Evolutionary conservation across 2,797 vertebrate genomes (phyloP), one percentile per base, ranked within the genome.

Genomic region (Lepus townsendii): DNA sequence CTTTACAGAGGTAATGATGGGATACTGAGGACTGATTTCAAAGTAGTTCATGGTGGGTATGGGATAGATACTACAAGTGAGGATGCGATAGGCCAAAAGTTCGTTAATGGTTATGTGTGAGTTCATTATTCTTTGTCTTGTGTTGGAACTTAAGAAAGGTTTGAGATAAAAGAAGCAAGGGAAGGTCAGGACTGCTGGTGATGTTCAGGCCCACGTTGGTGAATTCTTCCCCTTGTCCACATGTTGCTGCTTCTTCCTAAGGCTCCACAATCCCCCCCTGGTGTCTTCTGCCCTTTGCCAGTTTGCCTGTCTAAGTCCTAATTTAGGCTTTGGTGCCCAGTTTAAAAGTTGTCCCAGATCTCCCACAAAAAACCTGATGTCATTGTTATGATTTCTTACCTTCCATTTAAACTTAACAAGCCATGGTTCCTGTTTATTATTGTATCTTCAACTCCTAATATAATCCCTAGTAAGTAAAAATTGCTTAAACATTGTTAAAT

Each of bases 401-500:
- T 84, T 62, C 90, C 8, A 4, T 72, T 88, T 47, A 47, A 47
- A 47, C 42, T 47, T 47, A 47, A 47, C 8, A 47, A 94, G 32
- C 22, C 62, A 85, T 12, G 35, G 30, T 91, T 88, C 73, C 90
- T 88, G 4, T 76, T 90, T 93, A 26, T 90, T 93, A 62, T 22
- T 92, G 10, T 83, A 26, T 89, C 35, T 17, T 35, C 22, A 69
- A 24, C 22, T 65, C 6, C 57, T 77, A 52, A 9, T 88, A 38
- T 71, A 87, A 88, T 66, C 20, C 38, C 50, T 93, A 26, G 14
- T 93, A 84, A 94, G 77, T 92, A 65, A 62, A 69, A 95, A 62
- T 47, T 93, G 38, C 47, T 93, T 95, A 72, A 91, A 35, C 92
- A 80, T 83, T 82, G 32, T 90, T 79, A 83, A 93, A n/a, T 78